Evolutionary conservation across 2,113 vertebrate genomes (phyloP), one percentile per base, ranked within the genome.

Genomic region (Ondatra zibethicus): DNA sequence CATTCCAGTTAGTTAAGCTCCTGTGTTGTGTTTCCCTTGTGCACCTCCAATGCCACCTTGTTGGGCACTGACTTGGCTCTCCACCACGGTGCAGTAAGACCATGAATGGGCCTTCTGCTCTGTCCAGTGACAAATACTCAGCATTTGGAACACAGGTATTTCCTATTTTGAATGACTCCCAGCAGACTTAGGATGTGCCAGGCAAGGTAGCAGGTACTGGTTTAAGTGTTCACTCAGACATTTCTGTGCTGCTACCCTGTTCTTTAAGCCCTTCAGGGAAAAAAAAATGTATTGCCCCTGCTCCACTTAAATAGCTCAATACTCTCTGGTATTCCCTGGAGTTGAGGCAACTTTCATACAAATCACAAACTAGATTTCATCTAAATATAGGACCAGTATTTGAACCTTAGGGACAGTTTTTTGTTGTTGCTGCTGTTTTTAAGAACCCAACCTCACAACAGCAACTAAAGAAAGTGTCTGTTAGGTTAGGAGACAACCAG

Each of bases 361-460:
- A 93, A 93, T 3, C 61, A 33, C 17, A 72, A 94, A 94, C 89
- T 90, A 45, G n/a, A 86, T 85, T 88, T 92, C 61, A 63, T 27
- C 73, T 96, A 17, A 11, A 58, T 39, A 58, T 78, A 72, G 27
- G 39, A 93, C 65, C 50, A 63, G 29, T 84, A 84, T 61, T 55
- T 68, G 45, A 52, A 27, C 58, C 31, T 93, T 93, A 75, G 78
- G 21, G 27, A 78, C 29, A 85, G 80, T 14, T 63, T 86, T 68
- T 87, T 50, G 29, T 87, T 50, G 42, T 66, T 66, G 63, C 9
- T 68, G n/a, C 8, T 55, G 61, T 68, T 87, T 47, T 84, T 42
- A 93, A 82, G 61, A 92, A 88, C 11, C 85, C 73, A 72, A 23
- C 85, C 19, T 70, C 45, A 84, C 21, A 73, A 78, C 21, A 76